phyloP scores from a whole-genome alignment of 2,113 vertebrate genomes.

The Pterocles gutturalis region DNA sequence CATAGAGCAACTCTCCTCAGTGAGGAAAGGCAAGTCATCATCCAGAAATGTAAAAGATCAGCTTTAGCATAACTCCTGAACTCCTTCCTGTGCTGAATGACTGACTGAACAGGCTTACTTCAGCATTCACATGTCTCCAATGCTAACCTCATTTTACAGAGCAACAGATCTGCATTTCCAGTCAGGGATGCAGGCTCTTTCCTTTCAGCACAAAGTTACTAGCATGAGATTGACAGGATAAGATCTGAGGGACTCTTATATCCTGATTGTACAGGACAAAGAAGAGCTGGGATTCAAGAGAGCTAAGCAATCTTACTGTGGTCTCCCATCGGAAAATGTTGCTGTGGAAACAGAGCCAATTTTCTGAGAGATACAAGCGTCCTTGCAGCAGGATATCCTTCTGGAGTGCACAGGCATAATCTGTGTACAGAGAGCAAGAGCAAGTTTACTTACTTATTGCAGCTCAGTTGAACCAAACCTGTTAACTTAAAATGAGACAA shows the following conservation, averaged over 20 bases:
- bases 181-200: background rate
- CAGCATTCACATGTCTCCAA: background rate
- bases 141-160: background rate
- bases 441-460: background rate
- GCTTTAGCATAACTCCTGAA: background rate
- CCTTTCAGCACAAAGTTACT: background rate
- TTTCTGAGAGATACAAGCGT: slow-evolving; percentile 91
- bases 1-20: background rate
- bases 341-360: slow-evolving; percentile 95
- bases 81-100: background rate
- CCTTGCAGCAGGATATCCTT: slow-evolving; percentile 94
- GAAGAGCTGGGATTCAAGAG: background rate
- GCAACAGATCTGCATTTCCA: background rate
- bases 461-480: background rate
- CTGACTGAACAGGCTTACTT: background rate
- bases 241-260: background rate
- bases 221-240: background rate
- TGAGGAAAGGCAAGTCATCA: background rate
- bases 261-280: background rate
- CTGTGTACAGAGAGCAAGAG: slow-evolving; percentile 64
- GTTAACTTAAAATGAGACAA: background rate
- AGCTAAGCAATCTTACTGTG: slow-evolving; percentile 79
- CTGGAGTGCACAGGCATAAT: slow-evolving; percentile 93
- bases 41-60: background rate
- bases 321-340: slow-evolving; percentile 93